Base-by-base conservation (phyloP, 2,888 invertebrate species). In the Ashinkailepas kermadecensis region DNA sequence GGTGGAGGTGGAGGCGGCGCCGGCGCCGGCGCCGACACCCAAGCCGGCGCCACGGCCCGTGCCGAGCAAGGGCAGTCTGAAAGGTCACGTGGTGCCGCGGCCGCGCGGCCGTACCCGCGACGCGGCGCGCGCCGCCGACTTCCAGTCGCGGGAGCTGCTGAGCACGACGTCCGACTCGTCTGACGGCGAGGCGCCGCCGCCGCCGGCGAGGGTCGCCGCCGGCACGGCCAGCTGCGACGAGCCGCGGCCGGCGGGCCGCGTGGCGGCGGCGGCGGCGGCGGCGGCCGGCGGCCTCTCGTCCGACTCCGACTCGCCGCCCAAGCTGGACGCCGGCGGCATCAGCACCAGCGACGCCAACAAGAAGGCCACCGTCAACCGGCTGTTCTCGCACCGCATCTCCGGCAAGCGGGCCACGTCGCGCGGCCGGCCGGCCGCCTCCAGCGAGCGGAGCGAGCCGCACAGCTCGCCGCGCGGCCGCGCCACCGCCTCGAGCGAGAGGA, bases 241-340 rank as follows among this genome's bases (percentile, higher is more conserved):
- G 65, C 15, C 11, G 65, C 21, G 21, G 65, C 1, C 23, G 15
- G 65, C 65, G 18, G 10, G 10, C 21, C 15, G 10, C 65, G 15
- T 15, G 59, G 59, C 59, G 12, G 12, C 59, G 59, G 11, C 59
- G 59, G 59, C 59, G 59, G 65, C 65, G 23, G 10, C 65, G 10
- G n/a, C 65, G 15, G 65, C 10, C 65, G 15, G 65, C n/a, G 4
- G 39, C 39, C 39, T 39, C 39, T 65, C 65, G 10, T 65, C 65
- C 65, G 74, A 74, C 56, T 78, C 78, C 6, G 78, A 78, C 78
- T 78, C 78, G 78, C 78, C 78, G n/a, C 78, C 78, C 78, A 78
- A 78, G n/a, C 78, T 78, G 56, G 78, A 78, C 57, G 57, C 57
- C 54, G 74, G 56, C 39, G 74, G 74, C 21, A 57, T 56, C 21